Evolutionary conservation across 1,140 invertebrate genomes (phyloP), one percentile per base, ranked within the genome.

Genomic region (Steinernema feltiae): DNA sequence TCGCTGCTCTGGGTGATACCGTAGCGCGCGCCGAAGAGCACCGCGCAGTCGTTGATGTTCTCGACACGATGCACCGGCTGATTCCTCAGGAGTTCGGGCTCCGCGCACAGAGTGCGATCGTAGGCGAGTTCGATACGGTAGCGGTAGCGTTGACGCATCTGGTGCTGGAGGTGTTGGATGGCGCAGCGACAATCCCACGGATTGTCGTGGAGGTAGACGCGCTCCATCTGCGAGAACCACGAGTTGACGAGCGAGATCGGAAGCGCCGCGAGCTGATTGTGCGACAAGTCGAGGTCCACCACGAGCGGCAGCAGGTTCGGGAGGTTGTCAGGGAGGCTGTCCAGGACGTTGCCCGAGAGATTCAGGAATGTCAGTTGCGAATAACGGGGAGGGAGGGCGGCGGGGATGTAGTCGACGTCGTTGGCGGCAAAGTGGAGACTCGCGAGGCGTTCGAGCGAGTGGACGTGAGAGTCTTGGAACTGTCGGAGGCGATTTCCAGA

Each of bases 121-220:
- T 71, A 71, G 70, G 32, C 7, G 21, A 71, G 70, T 71, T 32
- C 15, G 12, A 53, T 21, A n/a, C 70, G 32, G 70, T 53, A 53
- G 32, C 46, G 70, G 30, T 71, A 71, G 29, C 46, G 32, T 21
- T 71, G 32, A 18, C 46, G 32, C 70, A 71, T 71, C 32, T 71
- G 46, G 70, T 71, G 32, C 32, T 53, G 70, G 3, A 71, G 32
- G 32, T 32, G 70, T n/a, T 53, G 32, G 21, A 71, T 32, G 46
- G 32, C 32, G 70, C 70, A 71, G 29, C 70, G 70, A 27, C 70
- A 71, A 27, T 71, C 70, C 70, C 70, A 71, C 7, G 70, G 70
- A 27, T 71, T 71, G 15, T 30, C 29, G 24, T 30, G 12, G 15
- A 71, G 24, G 46, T 71, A 71, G 70, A 71, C 70, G 53, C 7